Evolutionary conservation across 2,797 vertebrate genomes (phyloP).

Genomic region (Petrocephalus sullivani): DNA sequence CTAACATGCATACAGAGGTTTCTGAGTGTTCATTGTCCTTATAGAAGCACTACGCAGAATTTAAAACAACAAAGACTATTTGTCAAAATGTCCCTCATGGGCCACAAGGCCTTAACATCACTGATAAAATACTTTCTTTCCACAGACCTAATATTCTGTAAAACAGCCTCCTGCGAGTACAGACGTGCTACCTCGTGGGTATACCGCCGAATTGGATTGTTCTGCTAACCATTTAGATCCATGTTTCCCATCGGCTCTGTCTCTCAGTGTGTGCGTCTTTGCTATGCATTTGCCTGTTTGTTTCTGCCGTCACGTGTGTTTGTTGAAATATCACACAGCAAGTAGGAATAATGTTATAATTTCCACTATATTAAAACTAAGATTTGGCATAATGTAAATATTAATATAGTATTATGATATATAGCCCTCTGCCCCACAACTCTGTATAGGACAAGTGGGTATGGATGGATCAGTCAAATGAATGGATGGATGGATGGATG

Average conservation of each 20-base stretch:
- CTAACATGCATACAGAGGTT: not conserved
- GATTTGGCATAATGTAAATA: not conserved
- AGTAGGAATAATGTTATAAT: not conserved
- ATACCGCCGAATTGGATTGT: not conserved
- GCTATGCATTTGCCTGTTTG: not conserved
- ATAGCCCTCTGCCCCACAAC: not conserved
- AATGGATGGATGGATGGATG: not conserved
- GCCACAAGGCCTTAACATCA: conserved; percentile 10
- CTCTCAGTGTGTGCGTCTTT: not conserved
- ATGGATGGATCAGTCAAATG: not conserved
- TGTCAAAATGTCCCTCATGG: not conserved
- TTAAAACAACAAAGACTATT: conserved; percentile 13
- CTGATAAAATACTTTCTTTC: conserved; percentile 13
- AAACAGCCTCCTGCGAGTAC: conserved; percentile 11
- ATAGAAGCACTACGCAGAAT: not conserved
- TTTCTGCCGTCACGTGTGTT: not conserved
- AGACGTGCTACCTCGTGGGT: not conserved
- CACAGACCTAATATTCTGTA: not conserved
- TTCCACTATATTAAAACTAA: not conserved
- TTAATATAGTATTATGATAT: not conserved
- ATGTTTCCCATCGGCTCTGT: not conserved
- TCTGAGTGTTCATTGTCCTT: not conserved
- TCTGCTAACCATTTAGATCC: not conserved
- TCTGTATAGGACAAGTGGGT: not conserved
- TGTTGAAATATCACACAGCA: not conserved